Conservation (phyloP, 2,113 vertebrate genomes). For the Falco punctatus region DNA sequence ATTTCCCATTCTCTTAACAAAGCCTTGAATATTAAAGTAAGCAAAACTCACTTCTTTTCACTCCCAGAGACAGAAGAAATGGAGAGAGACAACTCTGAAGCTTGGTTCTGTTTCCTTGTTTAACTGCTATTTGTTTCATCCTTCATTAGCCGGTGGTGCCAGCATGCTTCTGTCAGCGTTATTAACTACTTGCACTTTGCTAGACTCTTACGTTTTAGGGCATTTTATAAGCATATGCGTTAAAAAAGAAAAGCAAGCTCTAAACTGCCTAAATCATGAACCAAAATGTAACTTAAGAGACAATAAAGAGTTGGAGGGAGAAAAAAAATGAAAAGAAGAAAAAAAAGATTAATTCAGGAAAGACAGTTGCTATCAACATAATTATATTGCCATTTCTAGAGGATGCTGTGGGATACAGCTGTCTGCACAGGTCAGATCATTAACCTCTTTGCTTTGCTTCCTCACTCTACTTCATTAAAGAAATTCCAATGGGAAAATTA, state of each 20-base stretch:
- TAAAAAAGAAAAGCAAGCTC: not conserved
- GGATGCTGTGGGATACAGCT: not conserved
- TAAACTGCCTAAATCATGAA: not conserved
- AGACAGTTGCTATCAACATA: not conserved
- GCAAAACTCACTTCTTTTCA: not conserved
- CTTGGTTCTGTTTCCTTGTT: not conserved
- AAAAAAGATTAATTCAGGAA: not conserved
- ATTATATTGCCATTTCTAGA: not conserved
- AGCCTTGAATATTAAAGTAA: not conserved
- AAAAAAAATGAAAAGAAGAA: not conserved
- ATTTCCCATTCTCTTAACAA: not conserved
- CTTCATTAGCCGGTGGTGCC: not conserved
- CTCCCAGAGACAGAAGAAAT: not conserved
- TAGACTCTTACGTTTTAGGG: not conserved
- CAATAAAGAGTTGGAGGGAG: not conserved
- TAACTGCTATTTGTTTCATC: not conserved
- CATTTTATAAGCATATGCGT: not conserved
- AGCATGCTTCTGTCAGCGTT: not conserved
- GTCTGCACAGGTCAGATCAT: not conserved
- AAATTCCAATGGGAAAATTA: not conserved
- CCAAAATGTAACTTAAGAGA: not conserved
- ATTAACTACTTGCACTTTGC: not conserved
- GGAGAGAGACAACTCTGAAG: not conserved
- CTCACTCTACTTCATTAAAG: not conserved
- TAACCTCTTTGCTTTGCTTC: not conserved